These are phyloP conservation scores for Sorex araneus DNA, from an alignment of 2,113 vertebrate species.

Conservation along the genomic window DNA sequence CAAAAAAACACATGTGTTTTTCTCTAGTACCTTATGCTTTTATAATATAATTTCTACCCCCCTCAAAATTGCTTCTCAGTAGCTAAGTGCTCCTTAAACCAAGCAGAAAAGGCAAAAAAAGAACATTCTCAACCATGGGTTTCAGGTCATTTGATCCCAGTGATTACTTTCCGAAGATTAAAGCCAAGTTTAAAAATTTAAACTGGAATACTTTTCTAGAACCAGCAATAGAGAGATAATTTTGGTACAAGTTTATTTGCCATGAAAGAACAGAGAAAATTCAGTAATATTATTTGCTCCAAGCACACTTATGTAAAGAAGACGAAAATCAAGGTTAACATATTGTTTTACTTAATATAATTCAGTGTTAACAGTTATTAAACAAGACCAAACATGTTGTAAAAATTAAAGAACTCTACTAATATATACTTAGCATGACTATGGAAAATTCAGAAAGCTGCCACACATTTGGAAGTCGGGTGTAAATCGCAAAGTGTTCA, in stretches of 20 bases:
- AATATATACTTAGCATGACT: not conserved
- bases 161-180: conserved; percentile 41
- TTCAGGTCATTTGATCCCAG: conserved; percentile 1
- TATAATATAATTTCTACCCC: conserved; percentile 25
- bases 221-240: not conserved
- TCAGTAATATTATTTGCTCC: conserved; percentile 9
- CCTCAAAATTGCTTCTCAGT: conserved; percentile 23
- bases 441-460: not conserved
- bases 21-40: conserved; percentile 46
- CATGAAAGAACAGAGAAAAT: conserved; percentile 39
- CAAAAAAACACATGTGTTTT: not conserved
- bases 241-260: not conserved
- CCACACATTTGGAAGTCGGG: conserved; percentile 38
- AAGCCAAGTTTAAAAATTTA: conserved; percentile 45
- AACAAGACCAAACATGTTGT: not conserved
- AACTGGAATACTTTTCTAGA: conserved; percentile 14
- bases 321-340: conserved; percentile 37
- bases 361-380: conserved; percentile 22
- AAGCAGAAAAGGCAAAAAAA: not conserved
- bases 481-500: conserved; percentile 14
- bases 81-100: conserved; percentile 34
- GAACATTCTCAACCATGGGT: not conserved
- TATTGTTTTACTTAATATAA: not conserved
- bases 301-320: conserved; percentile 21
- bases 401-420: conserved; percentile 20